phyloP scores from a whole-genome alignment of 1,140 invertebrate species.

The Danaus melanippus region DNA sequence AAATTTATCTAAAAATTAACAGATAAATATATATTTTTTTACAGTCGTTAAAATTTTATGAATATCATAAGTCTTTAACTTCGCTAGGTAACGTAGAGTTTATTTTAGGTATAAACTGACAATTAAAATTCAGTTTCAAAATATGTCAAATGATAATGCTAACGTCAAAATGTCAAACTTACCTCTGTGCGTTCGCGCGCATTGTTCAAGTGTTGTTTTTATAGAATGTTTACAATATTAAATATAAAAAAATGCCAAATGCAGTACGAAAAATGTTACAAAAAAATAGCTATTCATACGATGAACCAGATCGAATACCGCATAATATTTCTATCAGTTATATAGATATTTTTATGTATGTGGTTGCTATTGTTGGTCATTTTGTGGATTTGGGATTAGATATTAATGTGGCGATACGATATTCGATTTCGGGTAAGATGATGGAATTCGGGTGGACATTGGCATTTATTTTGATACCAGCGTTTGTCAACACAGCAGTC shows the following conservation, averaged over 20 bases:
- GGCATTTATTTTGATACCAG: conserved; percentile 76
- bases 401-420: conserved; percentile 76
- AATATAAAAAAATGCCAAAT: conserved; percentile 41
- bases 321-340: conserved; percentile 48
- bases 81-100: too few relatives aligned
- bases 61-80: too few relatives aligned
- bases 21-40: too few relatives aligned
- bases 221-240: background rate
- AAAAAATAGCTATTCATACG: conserved; percentile 39
- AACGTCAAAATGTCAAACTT: too few relatives aligned
- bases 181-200: background rate
- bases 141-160: too few relatives aligned
- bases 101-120: too few relatives aligned
- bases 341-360: conserved; percentile 59
- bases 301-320: conserved; percentile 63
- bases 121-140: too few relatives aligned
- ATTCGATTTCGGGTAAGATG: conserved; percentile 63
- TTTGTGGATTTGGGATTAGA: conserved; percentile 77
- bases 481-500: conserved; percentile 76
- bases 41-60: too few relatives aligned
- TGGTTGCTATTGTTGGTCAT: conserved; percentile 75
- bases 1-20: too few relatives aligned
- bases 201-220: conserved; percentile 5
- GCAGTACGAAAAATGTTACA: conserved; percentile 40
- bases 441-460: conserved; percentile 75